Evolutionary conservation across 2,888 invertebrate genomes (phyloP).

Genomic region (Fragum whitleyi): DNA sequence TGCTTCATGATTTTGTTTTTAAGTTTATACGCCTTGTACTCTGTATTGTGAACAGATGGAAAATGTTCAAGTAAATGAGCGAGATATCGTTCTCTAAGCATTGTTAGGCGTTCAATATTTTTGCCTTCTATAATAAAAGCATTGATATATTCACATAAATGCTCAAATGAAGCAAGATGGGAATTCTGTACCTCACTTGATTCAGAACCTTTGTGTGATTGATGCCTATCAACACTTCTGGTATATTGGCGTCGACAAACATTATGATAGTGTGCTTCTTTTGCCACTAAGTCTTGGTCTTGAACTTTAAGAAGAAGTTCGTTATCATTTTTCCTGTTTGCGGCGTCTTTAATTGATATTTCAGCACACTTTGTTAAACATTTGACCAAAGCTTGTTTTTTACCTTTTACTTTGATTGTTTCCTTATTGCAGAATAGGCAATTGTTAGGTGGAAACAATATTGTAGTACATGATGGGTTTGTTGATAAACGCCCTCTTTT

Average conservation of each 20-base stretch:
- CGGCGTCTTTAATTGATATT: conserved; percentile 42
- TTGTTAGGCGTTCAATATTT: conserved; percentile 44
- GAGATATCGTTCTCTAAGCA: conserved; percentile 41
- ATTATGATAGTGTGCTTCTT: conserved; percentile 44
- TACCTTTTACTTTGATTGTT: conserved; percentile 27
- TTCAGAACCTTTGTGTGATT: background rate
- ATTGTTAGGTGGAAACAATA: conserved; percentile 23
- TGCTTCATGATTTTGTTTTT: conserved; percentile 37
- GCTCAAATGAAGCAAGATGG: conserved; percentile 28
- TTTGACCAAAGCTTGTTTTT: conserved; percentile 32
- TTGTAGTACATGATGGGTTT: background rate
- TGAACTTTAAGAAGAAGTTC: conserved; percentile 29
- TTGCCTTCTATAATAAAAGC: conserved; percentile 28
- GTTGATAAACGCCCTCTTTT: no score
- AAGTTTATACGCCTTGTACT: conserved; percentile 53
- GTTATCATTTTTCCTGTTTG: conserved; percentile 25
- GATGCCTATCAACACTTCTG: conserved; percentile 3
- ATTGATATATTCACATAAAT: conserved; percentile 23
- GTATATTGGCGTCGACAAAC: conserved; percentile 37
- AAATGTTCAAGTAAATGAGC: conserved; percentile 13
- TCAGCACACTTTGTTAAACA: conserved; percentile 46
- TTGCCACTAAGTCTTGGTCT: conserved; percentile 35
- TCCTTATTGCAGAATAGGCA: conserved; percentile 49
- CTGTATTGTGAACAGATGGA: conserved; percentile 35
- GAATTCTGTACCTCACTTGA: background rate